These are phyloP conservation scores for Hylomyscus alleni DNA, from an alignment of 2,797 vertebrate species.

Conservation along the genomic window DNA sequence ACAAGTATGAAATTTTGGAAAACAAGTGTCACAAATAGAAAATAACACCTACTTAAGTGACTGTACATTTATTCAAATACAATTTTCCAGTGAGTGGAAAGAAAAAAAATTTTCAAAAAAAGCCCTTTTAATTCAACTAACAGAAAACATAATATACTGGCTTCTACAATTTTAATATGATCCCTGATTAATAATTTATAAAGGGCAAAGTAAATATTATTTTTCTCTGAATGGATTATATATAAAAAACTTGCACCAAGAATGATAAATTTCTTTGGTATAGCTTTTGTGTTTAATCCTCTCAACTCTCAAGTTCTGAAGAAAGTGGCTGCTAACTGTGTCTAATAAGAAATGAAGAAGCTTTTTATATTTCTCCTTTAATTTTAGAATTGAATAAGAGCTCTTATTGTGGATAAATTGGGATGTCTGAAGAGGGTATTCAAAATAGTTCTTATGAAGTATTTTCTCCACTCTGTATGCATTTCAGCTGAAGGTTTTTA, in stretches of 20 bases:
- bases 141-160: conserved; percentile 61
- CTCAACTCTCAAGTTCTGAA: conserved; percentile 41
- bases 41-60: conserved; percentile 36
- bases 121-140: neutral
- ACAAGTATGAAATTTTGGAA: neutral
- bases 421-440: neutral
- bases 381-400: conserved; percentile 56
- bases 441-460: neutral
- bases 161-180: conserved; percentile 75
- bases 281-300: conserved; percentile 63
- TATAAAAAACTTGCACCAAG: conserved; percentile 61
- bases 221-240: conserved; percentile 46
- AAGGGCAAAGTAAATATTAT: conserved; percentile 72
- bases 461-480: neutral
- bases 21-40: conserved; percentile 24
- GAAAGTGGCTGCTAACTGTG: neutral
- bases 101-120: neutral
- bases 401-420: conserved; percentile 12
- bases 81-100: conserved; percentile 10
- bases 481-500: neutral
- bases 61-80: conserved; percentile 27
- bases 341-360: conserved; percentile 13
- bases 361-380: neutral
- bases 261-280: conserved; percentile 69
- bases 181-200: conserved; percentile 78